These are phyloP conservation scores for Thaumetopoea pityocampa DNA, from an alignment of 1,140 invertebrate species.

Conservation along the genomic window DNA sequence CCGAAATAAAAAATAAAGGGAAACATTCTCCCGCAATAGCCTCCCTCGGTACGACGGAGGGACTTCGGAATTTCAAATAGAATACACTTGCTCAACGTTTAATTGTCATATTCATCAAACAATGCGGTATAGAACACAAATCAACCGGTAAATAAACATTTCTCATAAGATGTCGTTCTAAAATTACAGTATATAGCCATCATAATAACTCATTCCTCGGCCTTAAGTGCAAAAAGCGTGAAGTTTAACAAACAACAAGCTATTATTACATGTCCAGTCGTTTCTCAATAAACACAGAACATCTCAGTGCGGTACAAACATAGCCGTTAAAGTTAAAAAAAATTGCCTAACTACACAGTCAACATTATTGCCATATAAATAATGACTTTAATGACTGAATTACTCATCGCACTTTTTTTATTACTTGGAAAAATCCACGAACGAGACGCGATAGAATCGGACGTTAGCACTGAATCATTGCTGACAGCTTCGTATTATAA, in stretches of 20 bases:
- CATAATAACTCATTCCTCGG: slow-evolving; percentile 28
- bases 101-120: too few species aligned
- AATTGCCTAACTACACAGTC: too few species aligned
- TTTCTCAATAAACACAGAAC: slow-evolving; percentile 26
- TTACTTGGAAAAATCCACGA: slow-evolving; percentile 24
- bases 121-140: too few species aligned
- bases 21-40: too few species aligned
- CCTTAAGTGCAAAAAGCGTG: slow-evolving; percentile 42
- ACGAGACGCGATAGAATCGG: slow-evolving; percentile 11
- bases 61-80: too few species aligned
- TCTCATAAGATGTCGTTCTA: too few species aligned
- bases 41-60: too few species aligned
- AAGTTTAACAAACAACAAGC: slow-evolving; percentile 23
- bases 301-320: background rate
- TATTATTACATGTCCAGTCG: slow-evolving; percentile 29
- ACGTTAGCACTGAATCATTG: background rate
- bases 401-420: slow-evolving; percentile 20
- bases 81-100: too few species aligned
- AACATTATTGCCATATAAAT: too few species aligned
- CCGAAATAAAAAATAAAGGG: too few species aligned
- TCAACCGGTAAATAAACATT: too few species aligned
- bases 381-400: slow-evolving; percentile 24
- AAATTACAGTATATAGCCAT: too few species aligned
- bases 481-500: background rate
- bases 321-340: background rate